phyloP scores from a whole-genome alignment of 2,888 invertebrate species.

The Apotomis turbidana region DNA sequence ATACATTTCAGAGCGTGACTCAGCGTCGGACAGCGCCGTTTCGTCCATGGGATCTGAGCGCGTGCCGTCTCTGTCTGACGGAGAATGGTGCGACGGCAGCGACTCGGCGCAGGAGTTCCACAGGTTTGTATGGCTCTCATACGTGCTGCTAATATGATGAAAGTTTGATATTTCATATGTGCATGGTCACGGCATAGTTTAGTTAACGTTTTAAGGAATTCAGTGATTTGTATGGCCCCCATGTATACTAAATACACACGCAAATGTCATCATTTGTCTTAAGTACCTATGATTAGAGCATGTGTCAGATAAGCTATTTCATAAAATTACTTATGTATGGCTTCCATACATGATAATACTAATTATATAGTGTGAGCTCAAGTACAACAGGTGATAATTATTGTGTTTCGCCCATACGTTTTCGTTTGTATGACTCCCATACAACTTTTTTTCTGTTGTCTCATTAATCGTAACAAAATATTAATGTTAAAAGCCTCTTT shows the following conservation, averaged over 20 bases:
- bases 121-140: conserved; percentile 62
- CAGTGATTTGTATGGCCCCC: background rate
- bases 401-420: background rate
- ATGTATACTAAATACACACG: background rate
- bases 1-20: conserved; percentile 85
- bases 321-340: background rate
- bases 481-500: background rate
- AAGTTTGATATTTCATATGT: background rate
- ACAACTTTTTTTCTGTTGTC: background rate
- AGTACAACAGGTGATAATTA: too few relatives aligned
- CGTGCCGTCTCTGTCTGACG: conserved; percentile 93
- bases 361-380: background rate
- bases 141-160: background rate
- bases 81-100: conserved; percentile 96
- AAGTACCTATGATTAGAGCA: background rate
- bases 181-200: too few relatives aligned
- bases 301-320: background rate
- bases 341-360: background rate
- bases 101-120: conserved; percentile 94
- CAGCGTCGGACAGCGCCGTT: conserved; percentile 95
- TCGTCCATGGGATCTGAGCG: conserved; percentile 97
- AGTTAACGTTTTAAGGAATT: too few relatives aligned
- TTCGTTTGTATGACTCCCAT: background rate
- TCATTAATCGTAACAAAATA: background rate
- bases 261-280: background rate